phyloP scores from a whole-genome alignment of 2,888 invertebrate genomes.

The Tupiocoris notatus region DNA sequence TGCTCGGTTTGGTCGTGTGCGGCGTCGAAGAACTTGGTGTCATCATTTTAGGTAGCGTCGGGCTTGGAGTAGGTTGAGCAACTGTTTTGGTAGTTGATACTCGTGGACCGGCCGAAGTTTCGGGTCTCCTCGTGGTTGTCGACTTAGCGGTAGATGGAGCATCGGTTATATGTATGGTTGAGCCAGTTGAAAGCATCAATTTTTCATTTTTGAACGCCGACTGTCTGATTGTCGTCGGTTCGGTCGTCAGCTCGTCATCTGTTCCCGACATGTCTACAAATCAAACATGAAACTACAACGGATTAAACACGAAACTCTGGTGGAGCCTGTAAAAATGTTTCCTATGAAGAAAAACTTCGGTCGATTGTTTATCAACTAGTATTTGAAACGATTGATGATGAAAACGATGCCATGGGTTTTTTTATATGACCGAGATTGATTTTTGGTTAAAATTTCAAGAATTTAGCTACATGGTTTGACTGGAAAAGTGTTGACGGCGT shows the following conservation, averaged over 20 bases:
- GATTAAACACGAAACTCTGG: background rate
- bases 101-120: background rate
- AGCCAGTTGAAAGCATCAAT: background rate
- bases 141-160: background rate
- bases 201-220: background rate
- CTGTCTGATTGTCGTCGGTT: background rate
- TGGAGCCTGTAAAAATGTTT: too few relatives aligned
- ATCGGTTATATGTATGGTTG: background rate
- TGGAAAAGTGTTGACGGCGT: too few relatives aligned
- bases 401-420: too few relatives aligned
- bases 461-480: too few relatives aligned
- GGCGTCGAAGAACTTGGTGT: background rate
- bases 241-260: conserved; percentile 15
- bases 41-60: background rate
- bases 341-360: too few relatives aligned
- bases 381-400: too few relatives aligned
- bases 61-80: background rate
- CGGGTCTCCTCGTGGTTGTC: background rate
- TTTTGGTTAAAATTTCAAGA: too few relatives aligned
- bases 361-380: too few relatives aligned
- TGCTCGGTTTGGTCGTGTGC: background rate
- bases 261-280: conserved; percentile 11
- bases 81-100: background rate
- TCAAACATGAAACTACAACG: too few relatives aligned
- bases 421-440: too few relatives aligned